phyloP scores from a whole-genome alignment of 1,140 invertebrate species.

The Musca vetustissima region DNA sequence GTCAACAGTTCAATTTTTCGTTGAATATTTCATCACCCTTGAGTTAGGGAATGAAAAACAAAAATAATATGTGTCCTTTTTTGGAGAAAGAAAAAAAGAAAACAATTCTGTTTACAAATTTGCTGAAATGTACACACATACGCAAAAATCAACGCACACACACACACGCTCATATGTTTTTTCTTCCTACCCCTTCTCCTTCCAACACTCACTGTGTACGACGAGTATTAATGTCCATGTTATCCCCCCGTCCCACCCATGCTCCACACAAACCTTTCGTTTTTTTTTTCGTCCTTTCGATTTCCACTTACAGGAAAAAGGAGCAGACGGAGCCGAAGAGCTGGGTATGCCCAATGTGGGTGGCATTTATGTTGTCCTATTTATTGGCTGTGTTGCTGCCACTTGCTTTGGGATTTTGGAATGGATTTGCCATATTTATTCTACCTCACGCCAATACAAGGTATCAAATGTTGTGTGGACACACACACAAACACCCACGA shows the following conservation, averaged over 20 bases:
- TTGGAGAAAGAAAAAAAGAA: too few species aligned
- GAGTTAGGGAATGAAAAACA: too few species aligned
- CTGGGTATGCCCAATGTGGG: constrained; percentile 89
- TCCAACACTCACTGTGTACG: neutral
- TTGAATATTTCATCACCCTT: too few species aligned
- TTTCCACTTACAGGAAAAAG: constrained; percentile 30
- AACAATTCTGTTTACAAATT: too few species aligned
- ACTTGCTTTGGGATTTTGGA: constrained; percentile 49
- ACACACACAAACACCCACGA: too few species aligned
- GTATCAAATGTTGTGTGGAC: constrained; percentile 36
- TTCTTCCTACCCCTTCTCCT: neutral
- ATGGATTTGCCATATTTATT: constrained; percentile 42
- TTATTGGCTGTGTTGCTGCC: constrained; percentile 61
- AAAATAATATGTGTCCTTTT: too few species aligned
- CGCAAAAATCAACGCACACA: neutral
- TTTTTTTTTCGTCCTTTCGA: too few species aligned
- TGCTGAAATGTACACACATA: neutral
- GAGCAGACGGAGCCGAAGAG: constrained; percentile 56
- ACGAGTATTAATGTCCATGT: neutral
- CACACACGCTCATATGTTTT: too few species aligned
- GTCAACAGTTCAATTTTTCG: too few species aligned
- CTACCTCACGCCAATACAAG: constrained; percentile 47
- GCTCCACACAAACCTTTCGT: too few species aligned
- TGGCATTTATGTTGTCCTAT: constrained; percentile 90
- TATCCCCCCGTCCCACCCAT: neutral